Conservation (phyloP, 2,888 invertebrate species). For the Lithophane semibrunnea region DNA sequence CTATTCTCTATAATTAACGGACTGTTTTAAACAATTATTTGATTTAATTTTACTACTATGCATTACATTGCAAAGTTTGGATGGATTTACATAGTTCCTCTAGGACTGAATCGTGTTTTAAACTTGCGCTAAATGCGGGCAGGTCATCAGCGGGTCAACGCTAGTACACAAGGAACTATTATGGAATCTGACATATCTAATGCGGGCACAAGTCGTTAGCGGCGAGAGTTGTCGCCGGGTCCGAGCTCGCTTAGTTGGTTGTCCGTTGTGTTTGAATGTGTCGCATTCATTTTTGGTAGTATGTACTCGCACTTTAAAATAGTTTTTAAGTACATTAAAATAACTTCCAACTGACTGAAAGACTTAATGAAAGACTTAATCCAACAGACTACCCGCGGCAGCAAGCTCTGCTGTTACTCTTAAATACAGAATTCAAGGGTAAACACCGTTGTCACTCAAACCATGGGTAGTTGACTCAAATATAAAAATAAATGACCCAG, state of each 20-base stretch:
- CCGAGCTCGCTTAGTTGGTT: neutral
- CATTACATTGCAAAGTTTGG: neutral
- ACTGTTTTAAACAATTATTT: neutral
- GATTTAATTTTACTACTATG: no score
- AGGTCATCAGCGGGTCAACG: slow-evolving; percentile 8
- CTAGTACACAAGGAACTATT: slow-evolving; percentile 23
- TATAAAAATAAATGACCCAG: no score
- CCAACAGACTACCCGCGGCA: rapidly evolving
- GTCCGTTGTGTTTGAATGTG: neutral
- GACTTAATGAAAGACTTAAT: no score
- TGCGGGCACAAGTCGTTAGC: slow-evolving; percentile 37
- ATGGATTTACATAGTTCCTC: neutral
- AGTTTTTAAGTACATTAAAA: neutral
- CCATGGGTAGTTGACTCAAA: no score
- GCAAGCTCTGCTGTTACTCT: neutral
- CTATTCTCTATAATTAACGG: neutral
- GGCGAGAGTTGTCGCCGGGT: slow-evolving; percentile 10
- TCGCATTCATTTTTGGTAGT: neutral
- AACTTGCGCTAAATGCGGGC: slow-evolving; percentile 14
- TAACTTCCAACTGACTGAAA: no score
- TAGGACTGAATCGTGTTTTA: neutral
- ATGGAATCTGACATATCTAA: slow-evolving; percentile 27
- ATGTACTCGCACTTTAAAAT: neutral
- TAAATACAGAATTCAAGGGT: no score
- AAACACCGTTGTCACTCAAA: no score